Evolutionary conservation across 1,140 invertebrate species (phyloP), one percentile per base, ranked within the genome.

Genomic region (Neotoxoptera formosana): DNA sequence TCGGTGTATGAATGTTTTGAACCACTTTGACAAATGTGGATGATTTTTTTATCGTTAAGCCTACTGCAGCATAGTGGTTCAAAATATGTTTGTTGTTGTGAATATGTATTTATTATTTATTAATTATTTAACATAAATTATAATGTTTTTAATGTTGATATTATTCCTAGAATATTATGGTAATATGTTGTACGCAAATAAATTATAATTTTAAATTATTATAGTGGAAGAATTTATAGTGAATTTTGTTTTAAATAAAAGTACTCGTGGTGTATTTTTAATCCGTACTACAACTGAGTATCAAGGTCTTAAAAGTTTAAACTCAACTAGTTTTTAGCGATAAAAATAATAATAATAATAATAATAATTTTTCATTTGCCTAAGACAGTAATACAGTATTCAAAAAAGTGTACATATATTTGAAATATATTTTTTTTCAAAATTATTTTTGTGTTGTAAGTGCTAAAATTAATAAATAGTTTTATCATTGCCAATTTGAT

Each of bases 11-110:
- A 90, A 51, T 87, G 9, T 89, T 90, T 90, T 90, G 89, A 90
- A 90, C 53, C 36, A n/a, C 53, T 67, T 90, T 67, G 89, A 41
- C n/a, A 14, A 45, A 41, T 21, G 89, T 90, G 89, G 89, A 90
- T 90, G 51, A 60, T 90, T 90, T 51, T 88, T 56, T 90, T 67
- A 67, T 90, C n/a, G 36, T 90, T 67, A 90, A 90, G 89, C 89
- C 89, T 56, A 90, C 89, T 90, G 17, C 34, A 88, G 48, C 47
- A 90, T 45, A 45, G 53, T 60, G 53, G 53, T 90, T 90, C 53
- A 90, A 90, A 67, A 90, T 56, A 36, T 25, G 87, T 25, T 30
- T 90, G 17, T 60, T 90, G 1, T 41, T 56, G 21, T 90, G 23
- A 60, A 60, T 90, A 60, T 56, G 23, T 89, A 89, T 89, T 89